phyloP scores from a whole-genome alignment of 2,888 invertebrate genomes.

The Drosophila recens region DNA sequence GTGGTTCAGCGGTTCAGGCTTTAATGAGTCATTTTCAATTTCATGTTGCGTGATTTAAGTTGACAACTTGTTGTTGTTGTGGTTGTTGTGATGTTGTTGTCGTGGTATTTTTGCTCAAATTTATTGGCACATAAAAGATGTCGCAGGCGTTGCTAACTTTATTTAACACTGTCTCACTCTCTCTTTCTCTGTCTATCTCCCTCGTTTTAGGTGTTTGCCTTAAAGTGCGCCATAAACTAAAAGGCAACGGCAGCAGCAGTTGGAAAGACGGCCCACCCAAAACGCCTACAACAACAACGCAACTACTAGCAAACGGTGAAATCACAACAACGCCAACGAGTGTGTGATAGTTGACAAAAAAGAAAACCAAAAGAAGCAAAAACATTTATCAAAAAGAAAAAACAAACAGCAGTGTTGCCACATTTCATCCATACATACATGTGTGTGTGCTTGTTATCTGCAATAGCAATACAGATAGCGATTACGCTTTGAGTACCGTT shows the following conservation, averaged over 20 bases:
- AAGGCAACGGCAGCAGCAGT: conserved; percentile 58
- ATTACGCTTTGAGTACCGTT: conserved; percentile 64
- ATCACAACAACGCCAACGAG: conserved; percentile 61
- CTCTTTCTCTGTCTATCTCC: conserved; percentile 18
- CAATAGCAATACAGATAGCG: conserved; percentile 62
- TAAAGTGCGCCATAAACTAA: conserved; percentile 79
- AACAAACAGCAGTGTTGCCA: conserved; percentile 58
- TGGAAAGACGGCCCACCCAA: conserved; percentile 69
- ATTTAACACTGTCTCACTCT: conserved; percentile 59
- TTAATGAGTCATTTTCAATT: conserved; percentile 77
- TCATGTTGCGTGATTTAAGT: conserved; percentile 76
- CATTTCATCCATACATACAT: conserved; percentile 61
- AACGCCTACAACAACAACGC: conserved; percentile 64
- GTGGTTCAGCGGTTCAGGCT: conserved; percentile 35
- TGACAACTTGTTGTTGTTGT: conserved; percentile 60
- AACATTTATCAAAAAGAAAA: conserved; percentile 26
- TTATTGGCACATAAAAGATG: conserved; percentile 77
- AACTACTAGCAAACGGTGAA: conserved; percentile 52
- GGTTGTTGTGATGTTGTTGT: conserved; percentile 4
- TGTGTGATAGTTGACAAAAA: conserved; percentile 50
- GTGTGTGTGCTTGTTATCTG: conserved; percentile 45
- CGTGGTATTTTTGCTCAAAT: conserved; percentile 68
- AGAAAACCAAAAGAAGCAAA: conserved; percentile 10
- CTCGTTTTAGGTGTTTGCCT: conserved; percentile 76
- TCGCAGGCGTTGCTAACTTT: conserved; percentile 80